phyloP scores from a whole-genome alignment of 1,140 invertebrate species.

The Drosophila sturtevanti region DNA sequence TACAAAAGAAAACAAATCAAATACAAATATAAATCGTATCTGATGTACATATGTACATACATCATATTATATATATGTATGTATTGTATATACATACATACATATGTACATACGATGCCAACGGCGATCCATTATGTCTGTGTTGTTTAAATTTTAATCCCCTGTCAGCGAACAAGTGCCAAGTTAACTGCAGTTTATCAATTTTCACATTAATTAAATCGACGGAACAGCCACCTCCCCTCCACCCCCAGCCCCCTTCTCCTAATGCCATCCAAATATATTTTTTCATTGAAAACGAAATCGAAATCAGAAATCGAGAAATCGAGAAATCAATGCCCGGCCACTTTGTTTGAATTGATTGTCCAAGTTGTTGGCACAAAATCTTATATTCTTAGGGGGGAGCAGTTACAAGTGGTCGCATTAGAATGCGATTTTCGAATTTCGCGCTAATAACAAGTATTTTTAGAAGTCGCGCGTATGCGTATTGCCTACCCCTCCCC shows the following conservation, averaged over 20 bases:
- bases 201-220: slow-evolving; percentile 52
- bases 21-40: neutral
- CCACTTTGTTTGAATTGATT: slow-evolving; percentile 36
- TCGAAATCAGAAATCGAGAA: neutral
- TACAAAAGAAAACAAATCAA: neutral
- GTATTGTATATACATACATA: no score
- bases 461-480: slow-evolving; percentile 5
- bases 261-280: no score
- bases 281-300: slow-evolving; percentile 4
- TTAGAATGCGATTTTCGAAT: slow-evolving; percentile 39
- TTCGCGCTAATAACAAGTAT: slow-evolving; percentile 21
- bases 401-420: slow-evolving; percentile 23
- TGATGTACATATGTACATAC: neutral
- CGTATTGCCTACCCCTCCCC: neutral
- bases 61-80: no score
- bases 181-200: slow-evolving; percentile 60
- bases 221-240: neutral
- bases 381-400: slow-evolving; percentile 27
- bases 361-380: slow-evolving; percentile 28
- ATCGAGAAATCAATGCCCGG: slow-evolving; percentile 14
- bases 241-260: neutral
- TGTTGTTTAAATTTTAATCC: slow-evolving; percentile 35
- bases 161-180: slow-evolving; percentile 28
- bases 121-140: slow-evolving; percentile 38
- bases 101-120: neutral